phyloP scores from a whole-genome alignment of 2,113 vertebrate species.

The Theristicus caerulescens region DNA sequence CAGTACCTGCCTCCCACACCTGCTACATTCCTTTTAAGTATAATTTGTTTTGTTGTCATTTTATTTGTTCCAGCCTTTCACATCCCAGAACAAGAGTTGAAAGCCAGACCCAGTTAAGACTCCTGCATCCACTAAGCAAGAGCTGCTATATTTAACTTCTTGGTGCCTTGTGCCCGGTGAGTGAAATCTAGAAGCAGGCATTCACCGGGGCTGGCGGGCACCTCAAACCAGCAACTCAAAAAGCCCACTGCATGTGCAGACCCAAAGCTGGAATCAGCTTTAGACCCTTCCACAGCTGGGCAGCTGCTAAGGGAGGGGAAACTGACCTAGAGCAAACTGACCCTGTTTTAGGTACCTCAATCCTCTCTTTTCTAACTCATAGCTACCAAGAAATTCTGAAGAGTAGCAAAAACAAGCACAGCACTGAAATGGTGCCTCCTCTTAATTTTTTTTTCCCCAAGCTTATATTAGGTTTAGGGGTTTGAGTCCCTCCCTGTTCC shows the following conservation, averaged over 20 bases:
- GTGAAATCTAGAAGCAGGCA: background rate
- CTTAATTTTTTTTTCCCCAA: background rate
- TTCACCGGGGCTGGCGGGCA: background rate
- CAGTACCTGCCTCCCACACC: background rate
- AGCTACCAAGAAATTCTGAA: background rate
- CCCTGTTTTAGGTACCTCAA: background rate
- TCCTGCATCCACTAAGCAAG: background rate
- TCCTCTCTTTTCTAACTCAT: background rate
- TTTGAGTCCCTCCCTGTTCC: background rate
- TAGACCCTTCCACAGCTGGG: background rate
- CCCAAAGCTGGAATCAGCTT: background rate
- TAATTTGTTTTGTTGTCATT: background rate
- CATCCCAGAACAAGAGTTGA: background rate
- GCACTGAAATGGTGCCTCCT: background rate
- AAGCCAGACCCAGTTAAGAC: background rate
- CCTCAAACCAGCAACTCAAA: background rate
- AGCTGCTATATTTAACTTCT: background rate
- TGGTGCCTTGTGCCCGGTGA: accelerated
- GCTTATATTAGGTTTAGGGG: background rate
- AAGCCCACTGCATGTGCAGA: background rate
- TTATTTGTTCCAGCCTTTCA: background rate
- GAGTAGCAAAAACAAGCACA: background rate
- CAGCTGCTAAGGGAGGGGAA: background rate
- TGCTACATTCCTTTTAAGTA: background rate
- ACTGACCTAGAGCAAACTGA: background rate